Evolutionary conservation across 64 coral and sea anemone species (phyloP), one percentile per base, ranked within the genome.

Genomic region (Montipora efflorescens): DNA sequence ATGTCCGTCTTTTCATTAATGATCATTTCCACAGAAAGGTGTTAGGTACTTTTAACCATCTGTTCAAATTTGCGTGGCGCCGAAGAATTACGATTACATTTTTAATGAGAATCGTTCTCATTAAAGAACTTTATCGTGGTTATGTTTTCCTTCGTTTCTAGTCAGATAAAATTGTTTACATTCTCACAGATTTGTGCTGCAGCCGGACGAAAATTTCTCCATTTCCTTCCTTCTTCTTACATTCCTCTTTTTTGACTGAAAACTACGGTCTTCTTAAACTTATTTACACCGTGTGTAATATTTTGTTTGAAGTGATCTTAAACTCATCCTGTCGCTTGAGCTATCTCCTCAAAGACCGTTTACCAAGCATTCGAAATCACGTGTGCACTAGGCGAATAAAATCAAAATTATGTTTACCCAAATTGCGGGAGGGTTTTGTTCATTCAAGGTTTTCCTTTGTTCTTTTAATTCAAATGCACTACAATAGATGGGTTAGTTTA

Each of bases 321-420:
- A 64, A 21, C 13, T 8, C 64, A 71, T 72, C 62, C 66, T 86
- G 64, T 72, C 44, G 18, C 64, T 19, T 67, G 21, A 8, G 10
- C 70, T 48, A 50, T 49, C 67, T 8, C 4, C 64, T 48, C 13
- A 48, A n/a, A 7, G 15, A 49, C 12, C 14, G 47, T 86, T 86
- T 72, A 48, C 82, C 47, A 49, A 86, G 43, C 82, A 70, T 53
- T 86, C 71, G 71, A 11, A 7, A 16, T 23, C 61, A 50, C 64
- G 18, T 86, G 59, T 86, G 59, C 10, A 2, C 8, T 48, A 14
- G 23, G 3, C 5, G 18, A 7, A 72, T 23, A 70, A n/a, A 66
- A 50, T 47, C 6, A 23, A 64, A 50, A 86, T 48, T 72, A 15
- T 86, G 62, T 86, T 86, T 86, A 86, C 82, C 19, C 8, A 71